These are phyloP conservation scores for Gambusia holbrooki DNA, from an alignment of 2,113 vertebrate genomes.

Conservation along the genomic window DNA sequence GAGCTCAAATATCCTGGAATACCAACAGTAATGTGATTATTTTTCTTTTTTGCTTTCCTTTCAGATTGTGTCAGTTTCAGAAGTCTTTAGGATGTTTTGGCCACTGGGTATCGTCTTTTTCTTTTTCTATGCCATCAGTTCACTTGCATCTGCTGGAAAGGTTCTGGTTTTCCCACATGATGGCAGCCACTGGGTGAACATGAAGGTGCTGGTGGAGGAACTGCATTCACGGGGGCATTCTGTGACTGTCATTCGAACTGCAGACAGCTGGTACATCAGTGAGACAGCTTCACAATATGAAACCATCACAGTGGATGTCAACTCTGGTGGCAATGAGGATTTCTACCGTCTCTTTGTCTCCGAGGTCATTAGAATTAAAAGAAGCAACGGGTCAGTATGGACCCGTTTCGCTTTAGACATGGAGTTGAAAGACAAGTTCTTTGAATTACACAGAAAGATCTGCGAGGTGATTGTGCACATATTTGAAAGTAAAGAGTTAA, in stretches of 20 bases:
- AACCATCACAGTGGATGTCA: slow-evolving; percentile 47
- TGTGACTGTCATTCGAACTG: slow-evolving; percentile 61
- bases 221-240: slow-evolving; percentile 62
- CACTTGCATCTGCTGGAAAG: slow-evolving; percentile 43
- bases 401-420: slow-evolving; percentile 46
- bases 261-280: slow-evolving; percentile 74
- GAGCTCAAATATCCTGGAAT: neutral
- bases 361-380: slow-evolving; percentile 59
- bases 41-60: neutral
- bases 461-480: slow-evolving; percentile 55
- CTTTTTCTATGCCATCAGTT: slow-evolving; percentile 14
- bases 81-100: slow-evolving; percentile 38
- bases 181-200: slow-evolving; percentile 79
- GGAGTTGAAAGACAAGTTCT: slow-evolving; percentile 57
- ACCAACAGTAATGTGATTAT: neutral
- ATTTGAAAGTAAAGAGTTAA: slow-evolving; percentile 63
- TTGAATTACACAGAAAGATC: slow-evolving; percentile 58
- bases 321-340: slow-evolving; percentile 53
- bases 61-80: neutral
- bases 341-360: slow-evolving; percentile 57
- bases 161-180: slow-evolving; percentile 73
- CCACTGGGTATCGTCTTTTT: slow-evolving; percentile 2
- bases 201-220: slow-evolving; percentile 66
- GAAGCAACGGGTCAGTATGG: slow-evolving; percentile 33
- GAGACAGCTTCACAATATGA: slow-evolving; percentile 62